These are phyloP conservation scores for Sebastolobus alascanus DNA, from an alignment of 2,797 vertebrate species.

Conservation along the genomic window DNA sequence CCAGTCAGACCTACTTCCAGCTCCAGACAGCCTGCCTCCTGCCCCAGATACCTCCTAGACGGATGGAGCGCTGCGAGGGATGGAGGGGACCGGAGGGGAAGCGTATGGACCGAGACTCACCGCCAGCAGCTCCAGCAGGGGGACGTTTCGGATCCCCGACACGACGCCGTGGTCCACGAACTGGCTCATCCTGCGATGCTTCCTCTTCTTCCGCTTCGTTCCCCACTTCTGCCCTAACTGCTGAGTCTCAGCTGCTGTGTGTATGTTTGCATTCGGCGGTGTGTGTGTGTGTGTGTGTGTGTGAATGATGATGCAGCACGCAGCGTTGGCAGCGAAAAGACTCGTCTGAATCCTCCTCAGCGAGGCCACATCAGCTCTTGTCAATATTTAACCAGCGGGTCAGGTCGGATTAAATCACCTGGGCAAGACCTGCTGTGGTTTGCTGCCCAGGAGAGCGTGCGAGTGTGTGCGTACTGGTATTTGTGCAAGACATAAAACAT, in stretches of 20 bases:
- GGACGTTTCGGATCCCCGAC: conserved; percentile 52
- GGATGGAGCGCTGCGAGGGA: conserved; percentile 25
- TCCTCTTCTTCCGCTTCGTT: conserved; percentile 67
- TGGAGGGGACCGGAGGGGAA: conserved; percentile 4
- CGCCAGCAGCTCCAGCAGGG: conserved; percentile 73
- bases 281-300: conserved; percentile 31
- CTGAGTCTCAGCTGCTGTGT: conserved; percentile 73
- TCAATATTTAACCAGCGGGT: conserved; percentile 90
- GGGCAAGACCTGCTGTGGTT: conserved; percentile 63
- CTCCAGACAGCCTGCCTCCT: conserved; percentile 60
- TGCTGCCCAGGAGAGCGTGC: conserved; percentile 11
- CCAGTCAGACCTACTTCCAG: conserved; percentile 67
- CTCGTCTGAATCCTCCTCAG: conserved; percentile 56
- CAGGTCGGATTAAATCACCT: conserved; percentile 84
- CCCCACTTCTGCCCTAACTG: conserved; percentile 65
- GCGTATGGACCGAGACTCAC: conserved; percentile 62
- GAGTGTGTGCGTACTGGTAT: conserved; percentile 22
- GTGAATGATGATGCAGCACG: conserved; percentile 72
- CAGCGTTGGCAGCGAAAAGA: conserved; percentile 66
- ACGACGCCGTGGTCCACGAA: conserved; percentile 36
- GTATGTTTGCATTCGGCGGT: conserved; percentile 45
- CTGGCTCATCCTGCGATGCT: conserved; percentile 66
- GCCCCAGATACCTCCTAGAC: conserved; percentile 59
- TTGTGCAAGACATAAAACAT: conserved; percentile 59
- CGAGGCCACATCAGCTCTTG: conserved; percentile 76